Evolutionary conservation across 2,113 vertebrate species (phyloP), one percentile per base, ranked within the genome.

Genomic region (Callopanchax toddi): DNA sequence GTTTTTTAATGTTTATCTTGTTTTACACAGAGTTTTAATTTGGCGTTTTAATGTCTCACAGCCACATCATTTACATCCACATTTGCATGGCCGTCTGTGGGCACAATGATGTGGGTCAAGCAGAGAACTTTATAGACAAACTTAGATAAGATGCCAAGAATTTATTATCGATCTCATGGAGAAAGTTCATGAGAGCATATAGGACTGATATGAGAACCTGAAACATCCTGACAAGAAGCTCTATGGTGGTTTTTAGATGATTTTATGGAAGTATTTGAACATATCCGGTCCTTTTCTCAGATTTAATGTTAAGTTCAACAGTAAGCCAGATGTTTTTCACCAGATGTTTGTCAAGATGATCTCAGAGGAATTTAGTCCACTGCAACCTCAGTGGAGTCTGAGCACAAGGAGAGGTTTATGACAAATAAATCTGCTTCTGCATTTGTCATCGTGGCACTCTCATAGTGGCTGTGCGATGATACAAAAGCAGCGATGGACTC

Each of bases 401-500:
- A n/a, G n/a, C n/a, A n/a, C n/a, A n/a, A n/a, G n/a, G n/a, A n/a
- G n/a, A n/a, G n/a, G n/a, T n/a, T n/a, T 32, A 29, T 29, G 26
- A 29, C 26, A 29, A 29, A 29, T 29, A 9, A 9, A 6, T 32
- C 29, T 32, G 36, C 1, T 32, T 37, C 36, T 11, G 12, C 36
- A 22, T 54, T 68, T 56, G 42, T 60, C 39, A 36, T 32, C n/a
- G 15, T 1, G 32, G 52, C 7, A 18, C 54, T 49, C 16, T 45
- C 52, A 60, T 61, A 48, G 62, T 50, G 20, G 34, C 57, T 51
- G 51, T 2, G 17, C 17, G 52, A 66, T 57, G 69, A 66, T 71
- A 67, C 67, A 40, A 48, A 32, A 57, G 40, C 4, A 10, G 58
- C n/a, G 44, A 75, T 58, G 53, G 70, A 29, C 70, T 67, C 40